A percentile compares a stretch with the other conserved stretches of the same genome.
These are phyloP conservation scores for Pseudomyrmex dendroicus DNA, from an alignment of 1,140 invertebrate species.

Conservation along the genomic window DNA sequence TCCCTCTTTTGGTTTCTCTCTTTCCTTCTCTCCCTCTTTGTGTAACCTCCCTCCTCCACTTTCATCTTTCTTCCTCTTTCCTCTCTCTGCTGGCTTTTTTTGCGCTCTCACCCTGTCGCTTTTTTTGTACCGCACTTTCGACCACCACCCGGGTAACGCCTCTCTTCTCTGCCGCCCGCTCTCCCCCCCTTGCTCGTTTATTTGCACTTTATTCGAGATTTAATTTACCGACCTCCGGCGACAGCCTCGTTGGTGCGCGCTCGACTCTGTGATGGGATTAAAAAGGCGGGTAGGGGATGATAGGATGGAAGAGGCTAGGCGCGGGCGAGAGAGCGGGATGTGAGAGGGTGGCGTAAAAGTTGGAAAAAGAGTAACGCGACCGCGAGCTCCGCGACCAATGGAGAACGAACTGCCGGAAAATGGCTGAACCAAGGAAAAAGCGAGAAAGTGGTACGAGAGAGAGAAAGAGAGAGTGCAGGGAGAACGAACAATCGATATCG, in stretches of 20 bases:
- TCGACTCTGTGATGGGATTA: slow-evolving; percentile 81
- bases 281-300: slow-evolving; percentile 77
- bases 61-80: slow-evolving; percentile 44
- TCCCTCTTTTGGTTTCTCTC: neutral
- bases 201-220: slow-evolving; percentile 84
- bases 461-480: neutral
- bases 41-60: slow-evolving; percentile 52
- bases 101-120: slow-evolving; percentile 57
- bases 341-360: slow-evolving; percentile 65
- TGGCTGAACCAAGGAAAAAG: slow-evolving; percentile 62
- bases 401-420: slow-evolving; percentile 61
- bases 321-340: slow-evolving; percentile 35
- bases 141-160: slow-evolving; percentile 72
- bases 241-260: slow-evolving; percentile 74
- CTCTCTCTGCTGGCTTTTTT: slow-evolving; percentile 53
- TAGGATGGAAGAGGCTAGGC: slow-evolving; percentile 68
- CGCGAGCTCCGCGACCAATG: slow-evolving; percentile 60
- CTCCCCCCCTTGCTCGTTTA: slow-evolving; percentile 64
- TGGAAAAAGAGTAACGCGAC: slow-evolving; percentile 58
- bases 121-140: slow-evolving; percentile 77
- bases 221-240: slow-evolving; percentile 84
- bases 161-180: slow-evolving; percentile 61
- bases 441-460: slow-evolving; percentile 16
- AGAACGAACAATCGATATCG: slow-evolving; percentile 55
- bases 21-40: slow-evolving; percentile 34